Conservation (phyloP, 1,140 invertebrate genomes). For the Tetramorium simillimum region DNA sequence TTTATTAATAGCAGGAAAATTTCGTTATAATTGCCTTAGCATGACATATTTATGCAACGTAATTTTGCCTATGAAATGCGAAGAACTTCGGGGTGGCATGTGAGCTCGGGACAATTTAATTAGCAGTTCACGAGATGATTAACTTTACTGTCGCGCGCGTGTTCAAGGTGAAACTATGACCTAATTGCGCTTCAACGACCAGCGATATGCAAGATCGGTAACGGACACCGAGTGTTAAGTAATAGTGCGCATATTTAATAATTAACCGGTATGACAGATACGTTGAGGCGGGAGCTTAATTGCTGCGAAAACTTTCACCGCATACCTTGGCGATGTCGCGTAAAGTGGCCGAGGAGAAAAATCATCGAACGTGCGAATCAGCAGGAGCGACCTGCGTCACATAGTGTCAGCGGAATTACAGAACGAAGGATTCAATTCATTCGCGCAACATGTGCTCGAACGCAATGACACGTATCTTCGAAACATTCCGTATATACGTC, state of each 20-base stretch:
- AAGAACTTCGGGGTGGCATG: constrained; percentile 41
- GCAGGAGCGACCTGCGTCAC: not conserved
- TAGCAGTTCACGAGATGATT: constrained; percentile 56
- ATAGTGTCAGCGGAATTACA: not conserved
- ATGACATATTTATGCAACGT: constrained; percentile 43
- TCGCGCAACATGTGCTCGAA: constrained; percentile 38
- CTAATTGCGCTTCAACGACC: constrained; percentile 45
- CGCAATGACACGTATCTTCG: too few species aligned
- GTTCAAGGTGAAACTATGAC: constrained; percentile 38
- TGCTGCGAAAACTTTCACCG: not conserved
- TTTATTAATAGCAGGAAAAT: constrained; percentile 30
- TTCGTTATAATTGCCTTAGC: constrained; percentile 31
- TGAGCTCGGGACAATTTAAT: constrained; percentile 51
- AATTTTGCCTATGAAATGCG: constrained; percentile 49
- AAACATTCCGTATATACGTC: not conserved
- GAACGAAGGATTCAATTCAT: not conserved
- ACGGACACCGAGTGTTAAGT: constrained; percentile 12
- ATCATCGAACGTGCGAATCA: not conserved
- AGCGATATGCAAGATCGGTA: constrained; percentile 32
- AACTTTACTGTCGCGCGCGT: constrained; percentile 42
- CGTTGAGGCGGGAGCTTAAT: constrained; percentile 16
- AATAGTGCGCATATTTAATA: constrained; percentile 24
- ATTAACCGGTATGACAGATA: constrained; percentile 40
- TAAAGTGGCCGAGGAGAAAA: not conserved
- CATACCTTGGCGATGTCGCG: not conserved